Conservation (phyloP, 1,140 invertebrate species). For the Hyphantria cunea region DNA sequence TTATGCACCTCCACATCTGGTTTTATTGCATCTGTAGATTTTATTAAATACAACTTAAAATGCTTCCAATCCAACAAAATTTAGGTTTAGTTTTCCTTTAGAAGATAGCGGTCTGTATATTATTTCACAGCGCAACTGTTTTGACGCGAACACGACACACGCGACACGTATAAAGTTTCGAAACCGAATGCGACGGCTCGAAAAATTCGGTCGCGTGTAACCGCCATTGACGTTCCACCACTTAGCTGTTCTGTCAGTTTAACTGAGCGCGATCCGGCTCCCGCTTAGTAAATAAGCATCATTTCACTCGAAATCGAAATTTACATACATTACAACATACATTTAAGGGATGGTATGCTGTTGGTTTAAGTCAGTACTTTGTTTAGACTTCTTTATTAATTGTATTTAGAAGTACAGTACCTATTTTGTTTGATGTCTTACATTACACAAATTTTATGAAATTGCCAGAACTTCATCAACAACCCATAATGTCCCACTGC, state of each 20-base stretch:
- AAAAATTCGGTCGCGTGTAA: slow-evolving; percentile 37
- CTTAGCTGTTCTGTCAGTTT: slow-evolving; percentile 54
- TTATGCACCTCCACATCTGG: slow-evolving; percentile 70
- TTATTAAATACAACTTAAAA: slow-evolving; percentile 64
- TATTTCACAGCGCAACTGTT: slow-evolving; percentile 33
- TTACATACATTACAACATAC: too few relatives aligned
- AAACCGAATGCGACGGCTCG: slow-evolving; percentile 53
- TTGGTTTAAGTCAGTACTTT: too few relatives aligned
- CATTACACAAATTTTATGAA: too few relatives aligned
- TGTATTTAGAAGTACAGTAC: too few relatives aligned
- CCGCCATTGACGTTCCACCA: slow-evolving; percentile 56
- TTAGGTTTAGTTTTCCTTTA: slow-evolving; percentile 28
- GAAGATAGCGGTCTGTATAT: slow-evolving; percentile 10
- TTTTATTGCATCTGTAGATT: slow-evolving; percentile 75
- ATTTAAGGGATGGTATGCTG: too few relatives aligned
- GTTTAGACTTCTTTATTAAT: neutral
- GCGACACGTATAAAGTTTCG: slow-evolving; percentile 37
- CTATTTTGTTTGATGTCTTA: too few relatives aligned
- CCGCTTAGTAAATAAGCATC: slow-evolving; percentile 15
- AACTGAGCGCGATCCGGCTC: slow-evolving; percentile 63
- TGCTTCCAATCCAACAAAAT: slow-evolving; percentile 19
- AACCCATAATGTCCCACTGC: too few relatives aligned
- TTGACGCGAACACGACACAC: slow-evolving; percentile 38
- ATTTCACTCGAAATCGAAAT: neutral
- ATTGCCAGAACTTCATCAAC: too few relatives aligned